Conservation (phyloP, 2,797 vertebrate genomes). For the Galaxias olidus region DNA sequence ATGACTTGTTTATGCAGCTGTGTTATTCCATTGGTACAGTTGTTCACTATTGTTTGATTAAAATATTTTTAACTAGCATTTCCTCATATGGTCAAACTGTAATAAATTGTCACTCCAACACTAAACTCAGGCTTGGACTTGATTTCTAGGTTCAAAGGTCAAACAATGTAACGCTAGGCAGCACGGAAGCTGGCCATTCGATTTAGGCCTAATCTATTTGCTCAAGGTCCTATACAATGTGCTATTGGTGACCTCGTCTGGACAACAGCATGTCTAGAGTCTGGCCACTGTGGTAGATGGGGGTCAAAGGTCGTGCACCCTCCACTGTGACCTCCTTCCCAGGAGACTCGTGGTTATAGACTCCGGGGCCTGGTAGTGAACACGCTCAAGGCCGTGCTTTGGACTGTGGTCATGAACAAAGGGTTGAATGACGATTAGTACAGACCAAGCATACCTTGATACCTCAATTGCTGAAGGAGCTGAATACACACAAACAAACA, state of each 20-base stretch:
- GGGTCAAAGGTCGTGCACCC: slow-evolving; percentile 62
- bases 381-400: slow-evolving; percentile 50
- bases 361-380: slow-evolving; percentile 53
- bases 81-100: too few species aligned
- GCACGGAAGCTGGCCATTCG: slow-evolving; percentile 59
- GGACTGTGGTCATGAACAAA: neutral
- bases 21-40: too few species aligned
- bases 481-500: too few species aligned
- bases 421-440: neutral
- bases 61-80: too few species aligned
- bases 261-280: slow-evolving; percentile 66
- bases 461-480: too few species aligned
- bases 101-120: neutral
- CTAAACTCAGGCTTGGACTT: slow-evolving; percentile 11
- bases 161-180: slow-evolving; percentile 46
- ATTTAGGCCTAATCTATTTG: slow-evolving; percentile 64
- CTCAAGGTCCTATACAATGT: slow-evolving; percentile 55
- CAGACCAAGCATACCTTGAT: too few species aligned
- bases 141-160: slow-evolving; percentile 49
- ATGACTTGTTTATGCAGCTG: too few species aligned
- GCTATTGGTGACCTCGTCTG: slow-evolving; percentile 61
- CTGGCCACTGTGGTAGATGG: slow-evolving; percentile 52
- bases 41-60: too few species aligned
- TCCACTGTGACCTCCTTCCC: slow-evolving; percentile 63
- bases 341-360: slow-evolving; percentile 56